Conservation (phyloP, 2,113 vertebrate genomes). For the Tringa solitaria region DNA sequence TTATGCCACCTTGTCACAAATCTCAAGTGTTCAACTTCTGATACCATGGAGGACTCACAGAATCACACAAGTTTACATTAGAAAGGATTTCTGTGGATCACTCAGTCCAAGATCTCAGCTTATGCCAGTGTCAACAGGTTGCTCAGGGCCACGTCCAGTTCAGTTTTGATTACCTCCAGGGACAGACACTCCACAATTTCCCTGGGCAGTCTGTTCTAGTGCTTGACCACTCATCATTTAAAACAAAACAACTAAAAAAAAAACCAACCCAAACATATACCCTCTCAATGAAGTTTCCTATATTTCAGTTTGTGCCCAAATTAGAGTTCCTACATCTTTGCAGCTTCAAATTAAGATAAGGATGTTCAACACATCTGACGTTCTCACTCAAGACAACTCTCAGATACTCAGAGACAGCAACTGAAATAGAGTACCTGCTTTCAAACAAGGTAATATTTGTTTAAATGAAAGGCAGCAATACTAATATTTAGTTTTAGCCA, state of each 20-base stretch:
- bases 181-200: neutral
- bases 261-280: neutral
- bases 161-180: neutral
- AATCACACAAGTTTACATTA: neutral
- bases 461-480: neutral
- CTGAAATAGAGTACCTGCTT: neutral
- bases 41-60: neutral
- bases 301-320: neutral
- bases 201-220: neutral
- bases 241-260: neutral
- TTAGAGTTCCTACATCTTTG: neutral
- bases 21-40: neutral
- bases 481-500: neutral
- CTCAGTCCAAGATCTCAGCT: neutral
- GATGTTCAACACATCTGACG: neutral
- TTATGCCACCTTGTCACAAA: neutral
- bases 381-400: neutral
- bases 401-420: neutral
- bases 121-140: neutral
- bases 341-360: neutral
- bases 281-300: neutral
- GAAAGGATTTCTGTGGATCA: neutral
- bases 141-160: neutral
- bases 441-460: neutral
- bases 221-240: neutral